Percentiles rank a stretch among this genome's conserved stretches.
Evolutionary conservation across 2,797 vertebrate species (phyloP).

Genomic region (Clarias platycephalus): DNA sequence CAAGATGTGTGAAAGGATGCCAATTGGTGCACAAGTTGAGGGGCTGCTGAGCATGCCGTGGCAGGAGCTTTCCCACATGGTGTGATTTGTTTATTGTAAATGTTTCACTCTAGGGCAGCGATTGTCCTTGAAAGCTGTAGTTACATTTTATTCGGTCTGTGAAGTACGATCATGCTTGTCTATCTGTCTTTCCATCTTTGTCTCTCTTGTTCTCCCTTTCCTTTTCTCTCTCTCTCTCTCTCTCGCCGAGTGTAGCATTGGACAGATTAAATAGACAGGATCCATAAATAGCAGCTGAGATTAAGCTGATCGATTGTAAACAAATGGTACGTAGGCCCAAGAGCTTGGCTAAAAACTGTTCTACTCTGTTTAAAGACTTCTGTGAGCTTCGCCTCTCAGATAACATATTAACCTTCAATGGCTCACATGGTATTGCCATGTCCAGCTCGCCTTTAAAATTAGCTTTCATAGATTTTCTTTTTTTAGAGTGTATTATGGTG

Average conservation of each 20-base stretch:
- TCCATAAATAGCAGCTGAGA: conserved; percentile 46
- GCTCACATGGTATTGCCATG: conserved; percentile 43
- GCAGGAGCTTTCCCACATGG: conserved; percentile 44
- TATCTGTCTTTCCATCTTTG: conserved; percentile 30
- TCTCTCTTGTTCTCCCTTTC: conserved; percentile 26
- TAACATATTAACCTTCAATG: conserved; percentile 51
- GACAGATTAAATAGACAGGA: conserved; percentile 37
- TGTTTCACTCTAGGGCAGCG: conserved; percentile 9
- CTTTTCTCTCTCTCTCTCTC: conserved; percentile 10
- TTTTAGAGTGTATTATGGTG: conserved; percentile 38
- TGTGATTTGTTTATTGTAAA: conserved; percentile 32
- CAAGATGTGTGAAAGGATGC: conserved; percentile 36
- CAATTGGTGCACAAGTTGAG: conserved; percentile 46
- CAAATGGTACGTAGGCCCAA: conserved; percentile 22
- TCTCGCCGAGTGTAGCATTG: conserved; percentile 23
- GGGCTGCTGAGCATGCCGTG: conserved; percentile 27
- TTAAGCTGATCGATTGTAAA: conserved; percentile 48
- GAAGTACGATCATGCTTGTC: conserved; percentile 33
- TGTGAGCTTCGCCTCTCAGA: conserved; percentile 40
- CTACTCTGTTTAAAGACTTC: conserved; percentile 18
- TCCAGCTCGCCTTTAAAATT: conserved; percentile 42
- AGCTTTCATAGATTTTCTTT: conserved; percentile 45
- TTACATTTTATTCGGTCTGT: conserved; percentile 26
- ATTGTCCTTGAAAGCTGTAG: conserved; percentile 29
- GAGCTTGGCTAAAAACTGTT: conserved; percentile 17